phyloP scores from a whole-genome alignment of 2,888 invertebrate genomes.

The Crocallis elinguaria region DNA sequence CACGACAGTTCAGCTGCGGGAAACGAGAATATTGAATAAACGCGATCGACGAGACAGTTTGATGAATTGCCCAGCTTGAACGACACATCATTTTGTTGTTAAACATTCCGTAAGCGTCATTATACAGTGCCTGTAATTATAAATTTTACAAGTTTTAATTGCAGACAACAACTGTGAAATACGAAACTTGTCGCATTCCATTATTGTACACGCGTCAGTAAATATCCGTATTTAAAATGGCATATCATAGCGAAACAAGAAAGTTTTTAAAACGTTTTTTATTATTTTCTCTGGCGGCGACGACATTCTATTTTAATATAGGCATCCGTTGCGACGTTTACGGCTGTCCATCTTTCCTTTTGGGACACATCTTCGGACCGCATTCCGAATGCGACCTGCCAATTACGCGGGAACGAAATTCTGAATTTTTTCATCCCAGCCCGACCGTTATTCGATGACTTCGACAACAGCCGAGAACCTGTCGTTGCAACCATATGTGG shows the following conservation, averaged over 20 bases:
- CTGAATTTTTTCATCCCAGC: slow-evolving; percentile 66
- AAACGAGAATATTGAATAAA: slow-evolving; percentile 51
- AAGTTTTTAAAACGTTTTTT: slow-evolving; percentile 39
- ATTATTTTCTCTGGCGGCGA: slow-evolving; percentile 33
- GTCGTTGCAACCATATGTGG: slow-evolving; percentile 63
- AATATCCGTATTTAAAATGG: slow-evolving; percentile 28
- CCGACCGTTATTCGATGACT: slow-evolving; percentile 75
- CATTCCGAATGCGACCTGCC: slow-evolving; percentile 75
- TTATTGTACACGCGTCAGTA: slow-evolving; percentile 24
- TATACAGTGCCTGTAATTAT: slow-evolving; percentile 37
- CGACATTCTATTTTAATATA: slow-evolving; percentile 70
- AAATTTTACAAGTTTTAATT: slow-evolving; percentile 32
- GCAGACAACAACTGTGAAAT: slow-evolving; percentile 30
- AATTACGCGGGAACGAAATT: slow-evolving; percentile 69
- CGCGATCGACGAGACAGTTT: slow-evolving; percentile 41
- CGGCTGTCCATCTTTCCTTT: slow-evolving; percentile 66
- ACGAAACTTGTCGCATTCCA: slow-evolving; percentile 36
- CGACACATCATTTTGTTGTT: slow-evolving; percentile 36
- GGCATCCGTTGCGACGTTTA: slow-evolving; percentile 63
- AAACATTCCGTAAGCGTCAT: slow-evolving; percentile 27
- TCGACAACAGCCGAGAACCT: slow-evolving; percentile 74
- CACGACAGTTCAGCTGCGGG: slow-evolving; percentile 32
- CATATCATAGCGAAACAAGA: slow-evolving; percentile 31
- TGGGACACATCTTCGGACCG: slow-evolving; percentile 70
- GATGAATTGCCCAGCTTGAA: slow-evolving; percentile 37